Percentiles rank a stretch among this genome's conserved stretches.
Evolutionary conservation across 1,140 invertebrate species (phyloP).

Genomic region (Bombus waltoni): DNA sequence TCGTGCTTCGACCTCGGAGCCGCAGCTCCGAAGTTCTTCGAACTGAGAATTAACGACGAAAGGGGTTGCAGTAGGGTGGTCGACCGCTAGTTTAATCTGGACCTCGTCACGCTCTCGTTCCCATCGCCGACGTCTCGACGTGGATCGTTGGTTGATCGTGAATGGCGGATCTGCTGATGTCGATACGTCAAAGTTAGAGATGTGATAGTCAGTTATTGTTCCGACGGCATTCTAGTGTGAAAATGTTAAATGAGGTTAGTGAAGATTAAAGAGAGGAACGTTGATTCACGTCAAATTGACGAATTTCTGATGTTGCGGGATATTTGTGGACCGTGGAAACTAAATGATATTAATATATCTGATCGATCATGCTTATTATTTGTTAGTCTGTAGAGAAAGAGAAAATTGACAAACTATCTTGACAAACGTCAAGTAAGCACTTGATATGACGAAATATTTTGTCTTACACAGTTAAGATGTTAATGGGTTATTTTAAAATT

Average conservation of each 20-base stretch:
- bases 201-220: background rate
- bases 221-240: background rate
- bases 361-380: too few relatives aligned
- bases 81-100: slow-evolving; percentile 37
- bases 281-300: background rate
- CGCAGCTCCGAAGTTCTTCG: background rate
- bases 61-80: background rate
- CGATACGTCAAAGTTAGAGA: background rate
- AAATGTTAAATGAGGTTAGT: background rate
- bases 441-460: too few relatives aligned
- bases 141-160: slow-evolving; percentile 44
- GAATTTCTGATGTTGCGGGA: background rate
- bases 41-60: background rate
- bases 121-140: slow-evolving; percentile 33
- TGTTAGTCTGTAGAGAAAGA: too few relatives aligned
- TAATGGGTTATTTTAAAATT: too few relatives aligned
- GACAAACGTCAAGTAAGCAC: too few relatives aligned
- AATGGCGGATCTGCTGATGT: slow-evolving; percentile 31
- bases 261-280: background rate
- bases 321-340: too few relatives aligned
- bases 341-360: too few relatives aligned
- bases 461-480: too few relatives aligned
- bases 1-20: background rate
- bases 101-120: slow-evolving; percentile 38
- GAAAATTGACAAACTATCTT: too few relatives aligned